Base-by-base conservation (phyloP, 2,888 invertebrate species). In the Noctua janthe region DNA sequence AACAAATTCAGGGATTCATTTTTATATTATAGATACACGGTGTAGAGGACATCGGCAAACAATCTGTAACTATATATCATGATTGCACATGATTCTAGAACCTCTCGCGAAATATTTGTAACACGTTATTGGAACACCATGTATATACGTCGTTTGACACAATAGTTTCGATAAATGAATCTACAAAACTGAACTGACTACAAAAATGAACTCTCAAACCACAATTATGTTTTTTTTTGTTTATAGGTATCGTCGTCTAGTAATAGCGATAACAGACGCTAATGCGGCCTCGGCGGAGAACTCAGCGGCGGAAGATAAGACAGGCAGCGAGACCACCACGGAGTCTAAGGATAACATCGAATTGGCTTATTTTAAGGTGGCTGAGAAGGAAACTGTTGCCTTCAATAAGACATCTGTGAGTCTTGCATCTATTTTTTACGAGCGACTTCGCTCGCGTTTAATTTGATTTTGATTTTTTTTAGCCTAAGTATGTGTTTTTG, bases 211-310 rank as follows among this genome's bases (percentile, higher is more conserved):
- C 54, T 74, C 15, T 69, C 4, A 59, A 23, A 62, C 20, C 29
- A 8, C 0, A 35, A 6, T 1, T 6, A 2, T 13, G 0, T 62
- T 0, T 47, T 51, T 29, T 59, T 29, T 71, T 10, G 10, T 54
- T 1, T n/a, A 0, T 17, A 97, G 97, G 97, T 97, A 94, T 87
- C 96, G 97, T 74, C 96, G 97, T 13, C 91, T 97, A 56, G 90
- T 91, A 71, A 93, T 94, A 13, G 97, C 97, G 1, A 94, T 97
- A 78, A 88, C 93, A 23, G 96, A 97, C 76, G 96, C 95, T 8
- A 94, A 93, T 76, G 90, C 91, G 2, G 86, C 87, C 1, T 95
- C 95, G 0, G 86, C 91, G 0, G 95, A 96, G n/a, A 91, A 92
- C 0, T 94, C 96, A 0, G 80, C 90, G 0, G 90, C 94, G 0